phyloP scores from a whole-genome alignment of 2,797 vertebrate genomes.

The Gymnothorax reevesii region DNA sequence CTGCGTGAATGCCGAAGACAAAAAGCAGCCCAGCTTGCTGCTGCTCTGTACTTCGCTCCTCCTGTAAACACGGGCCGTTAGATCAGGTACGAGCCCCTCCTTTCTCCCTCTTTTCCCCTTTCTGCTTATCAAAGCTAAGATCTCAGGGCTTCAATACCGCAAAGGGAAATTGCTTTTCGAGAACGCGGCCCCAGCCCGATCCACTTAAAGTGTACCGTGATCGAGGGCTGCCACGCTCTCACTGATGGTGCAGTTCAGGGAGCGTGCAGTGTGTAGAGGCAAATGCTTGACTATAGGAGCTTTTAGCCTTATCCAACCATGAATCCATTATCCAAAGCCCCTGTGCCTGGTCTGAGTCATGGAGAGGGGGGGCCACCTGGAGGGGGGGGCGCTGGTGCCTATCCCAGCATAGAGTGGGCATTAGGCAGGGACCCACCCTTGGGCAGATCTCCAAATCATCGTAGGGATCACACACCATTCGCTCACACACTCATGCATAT shows the following conservation, averaged over 20 bases:
- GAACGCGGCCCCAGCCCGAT: background rate
- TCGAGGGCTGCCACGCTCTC: background rate
- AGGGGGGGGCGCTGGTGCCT: too few relatives aligned
- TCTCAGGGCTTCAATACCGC: background rate
- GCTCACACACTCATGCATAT: too few relatives aligned
- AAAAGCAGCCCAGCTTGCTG: background rate
- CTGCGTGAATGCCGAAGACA: background rate
- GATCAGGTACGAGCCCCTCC: background rate
- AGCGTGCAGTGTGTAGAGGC: background rate
- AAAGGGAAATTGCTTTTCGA: conserved; percentile 4
- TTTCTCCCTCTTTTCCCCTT: background rate
- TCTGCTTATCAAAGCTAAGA: background rate
- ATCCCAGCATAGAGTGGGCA: too few relatives aligned
- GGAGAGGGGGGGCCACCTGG: too few relatives aligned
- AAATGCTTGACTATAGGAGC: background rate
- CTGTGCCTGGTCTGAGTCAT: too few relatives aligned
- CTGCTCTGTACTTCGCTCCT: background rate
- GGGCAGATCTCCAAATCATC: too few relatives aligned
- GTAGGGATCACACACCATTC: too few relatives aligned
- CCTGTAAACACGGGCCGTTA: background rate
- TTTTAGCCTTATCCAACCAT: background rate
- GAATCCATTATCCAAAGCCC: too few relatives aligned
- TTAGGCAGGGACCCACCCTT: too few relatives aligned
- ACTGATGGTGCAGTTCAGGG: background rate
- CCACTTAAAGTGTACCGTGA: background rate